Conservation (phyloP, 2,888 invertebrate species). For the Aradus depressus region DNA sequence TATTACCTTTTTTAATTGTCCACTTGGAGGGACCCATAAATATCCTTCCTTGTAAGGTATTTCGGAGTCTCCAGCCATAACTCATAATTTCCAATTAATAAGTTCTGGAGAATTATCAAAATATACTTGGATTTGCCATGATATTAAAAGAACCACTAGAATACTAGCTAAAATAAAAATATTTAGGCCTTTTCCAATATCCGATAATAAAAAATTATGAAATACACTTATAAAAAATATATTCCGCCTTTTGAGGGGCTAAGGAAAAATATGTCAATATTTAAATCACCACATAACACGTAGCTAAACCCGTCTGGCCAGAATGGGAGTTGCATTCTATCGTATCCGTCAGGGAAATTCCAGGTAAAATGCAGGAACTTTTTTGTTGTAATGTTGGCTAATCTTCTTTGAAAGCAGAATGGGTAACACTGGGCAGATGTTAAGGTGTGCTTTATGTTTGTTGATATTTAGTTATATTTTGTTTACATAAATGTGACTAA, state of each 20-base stretch:
- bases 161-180: too few relatives aligned
- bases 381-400: slow-evolving; percentile 1
- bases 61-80: slow-evolving; percentile 32
- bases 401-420: neutral
- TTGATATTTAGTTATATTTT: neutral
- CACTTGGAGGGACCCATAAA: slow-evolving; percentile 65
- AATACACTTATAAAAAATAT: too few relatives aligned
- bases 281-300: neutral
- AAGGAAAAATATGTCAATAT: too few relatives aligned
- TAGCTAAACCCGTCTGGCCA: too few relatives aligned
- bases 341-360: slow-evolving; percentile 8
- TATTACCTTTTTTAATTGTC: slow-evolving; percentile 32
- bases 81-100: slow-evolving; percentile 15
- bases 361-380: neutral
- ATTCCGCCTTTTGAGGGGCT: too few relatives aligned
- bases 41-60: slow-evolving; percentile 44
- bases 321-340: neutral
- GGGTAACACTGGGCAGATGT: neutral
- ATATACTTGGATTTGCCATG: too few relatives aligned
- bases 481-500: neutral
- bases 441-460: neutral
- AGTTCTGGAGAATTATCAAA: too few relatives aligned
- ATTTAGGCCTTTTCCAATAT: too few relatives aligned
- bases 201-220: too few relatives aligned
- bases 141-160: too few relatives aligned